These are phyloP conservation scores for Patagioenas fasciata DNA, from an alignment of 2,113 vertebrate species.

Conservation along the genomic window DNA sequence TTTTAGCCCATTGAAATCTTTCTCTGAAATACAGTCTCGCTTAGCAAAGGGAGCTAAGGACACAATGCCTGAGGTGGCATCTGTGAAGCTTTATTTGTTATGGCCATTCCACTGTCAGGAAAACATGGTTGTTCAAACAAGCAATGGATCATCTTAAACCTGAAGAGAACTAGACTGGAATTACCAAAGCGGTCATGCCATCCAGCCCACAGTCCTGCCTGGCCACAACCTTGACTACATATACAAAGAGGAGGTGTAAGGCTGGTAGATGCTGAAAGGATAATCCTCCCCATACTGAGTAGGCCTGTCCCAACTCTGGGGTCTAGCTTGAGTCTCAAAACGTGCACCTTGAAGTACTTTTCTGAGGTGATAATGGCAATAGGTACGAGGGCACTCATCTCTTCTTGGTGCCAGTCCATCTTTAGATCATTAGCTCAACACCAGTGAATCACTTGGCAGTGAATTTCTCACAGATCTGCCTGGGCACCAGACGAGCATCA, in stretches of 20 bases:
- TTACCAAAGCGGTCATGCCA: background rate
- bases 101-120: background rate
- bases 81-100: background rate
- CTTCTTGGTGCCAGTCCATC: background rate
- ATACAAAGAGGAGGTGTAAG: background rate
- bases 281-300: background rate
- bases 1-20: background rate
- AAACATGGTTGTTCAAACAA: background rate
- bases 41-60: background rate
- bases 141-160: background rate
- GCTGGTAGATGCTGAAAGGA: background rate
- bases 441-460: conserved; percentile 11
- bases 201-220: background rate
- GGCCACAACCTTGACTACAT: background rate
- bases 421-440: conserved; percentile 33
- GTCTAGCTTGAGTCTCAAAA: background rate
- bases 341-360: background rate
- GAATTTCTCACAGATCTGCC: conserved; percentile 5
- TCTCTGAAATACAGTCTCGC: fast-evolving
- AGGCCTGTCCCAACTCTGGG: background rate
- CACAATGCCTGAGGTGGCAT: background rate
- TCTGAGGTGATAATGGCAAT: background rate
- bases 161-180: background rate
- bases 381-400: background rate
- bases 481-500: background rate